Conservation (phyloP, 2,113 vertebrate genomes). For the Cynoglossus semilaevis region DNA sequence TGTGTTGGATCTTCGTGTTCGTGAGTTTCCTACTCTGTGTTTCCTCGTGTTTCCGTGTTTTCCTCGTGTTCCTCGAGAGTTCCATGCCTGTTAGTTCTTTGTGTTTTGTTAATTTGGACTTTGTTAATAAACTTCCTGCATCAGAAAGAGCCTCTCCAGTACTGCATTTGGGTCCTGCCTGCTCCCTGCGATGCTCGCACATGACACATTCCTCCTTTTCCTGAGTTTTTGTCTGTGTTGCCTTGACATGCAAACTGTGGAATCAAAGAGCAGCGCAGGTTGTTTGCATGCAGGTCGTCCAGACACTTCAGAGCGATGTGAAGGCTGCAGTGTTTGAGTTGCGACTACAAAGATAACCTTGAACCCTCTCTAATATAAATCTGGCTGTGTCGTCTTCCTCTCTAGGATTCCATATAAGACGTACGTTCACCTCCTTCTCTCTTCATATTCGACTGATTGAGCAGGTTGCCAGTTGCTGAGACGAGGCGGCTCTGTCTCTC, state of each 20-base stretch:
- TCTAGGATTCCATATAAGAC: background rate
- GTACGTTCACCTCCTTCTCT: background rate
- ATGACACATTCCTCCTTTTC: too few relatives aligned
- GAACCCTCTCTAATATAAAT: background rate
- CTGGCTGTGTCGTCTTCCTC: background rate
- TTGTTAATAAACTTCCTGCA: too few relatives aligned
- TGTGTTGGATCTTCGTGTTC: too few relatives aligned
- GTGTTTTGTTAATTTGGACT: too few relatives aligned
- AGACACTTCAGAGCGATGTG: background rate
- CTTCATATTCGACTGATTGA: background rate
- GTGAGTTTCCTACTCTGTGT: too few relatives aligned
- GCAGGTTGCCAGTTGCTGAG: background rate
- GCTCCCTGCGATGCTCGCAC: too few relatives aligned
- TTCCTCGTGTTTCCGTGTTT: too few relatives aligned
- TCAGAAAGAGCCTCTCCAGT: too few relatives aligned
- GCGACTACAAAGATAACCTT: background rate
- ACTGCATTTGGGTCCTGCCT: too few relatives aligned
- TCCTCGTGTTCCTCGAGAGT: too few relatives aligned
- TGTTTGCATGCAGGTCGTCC: slow-evolving; percentile 3
- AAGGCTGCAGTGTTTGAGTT: background rate
- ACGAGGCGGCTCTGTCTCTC: background rate
- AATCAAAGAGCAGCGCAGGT: slow-evolving; percentile 7
- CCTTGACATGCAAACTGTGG: background rate
- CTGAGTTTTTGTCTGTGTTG: background rate
- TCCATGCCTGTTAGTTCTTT: too few relatives aligned